phyloP scores from a whole-genome alignment of 2,113 vertebrate genomes.

The Ondatra zibethicus region DNA sequence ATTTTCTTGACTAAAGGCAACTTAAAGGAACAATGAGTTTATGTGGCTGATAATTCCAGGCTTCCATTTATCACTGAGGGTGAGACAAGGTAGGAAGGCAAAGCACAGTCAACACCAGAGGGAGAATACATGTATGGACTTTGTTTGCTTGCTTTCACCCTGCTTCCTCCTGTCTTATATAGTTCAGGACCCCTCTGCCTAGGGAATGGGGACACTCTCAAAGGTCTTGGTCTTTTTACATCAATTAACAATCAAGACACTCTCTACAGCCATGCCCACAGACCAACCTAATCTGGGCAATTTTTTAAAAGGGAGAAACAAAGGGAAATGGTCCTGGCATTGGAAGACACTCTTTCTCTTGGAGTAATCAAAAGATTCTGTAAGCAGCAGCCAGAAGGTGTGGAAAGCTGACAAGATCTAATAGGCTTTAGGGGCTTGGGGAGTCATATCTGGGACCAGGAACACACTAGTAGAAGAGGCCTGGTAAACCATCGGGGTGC shows the following conservation, averaged over 20 bases:
- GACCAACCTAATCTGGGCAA: neutral
- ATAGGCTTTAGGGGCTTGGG: neutral
- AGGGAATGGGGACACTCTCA: neutral
- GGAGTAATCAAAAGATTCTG: neutral
- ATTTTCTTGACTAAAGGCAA: neutral
- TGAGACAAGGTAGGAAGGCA: neutral
- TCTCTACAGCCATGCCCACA: neutral
- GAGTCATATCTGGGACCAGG: neutral
- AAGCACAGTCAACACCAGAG: neutral
- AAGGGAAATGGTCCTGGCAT: neutral
- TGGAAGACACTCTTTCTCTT: neutral
- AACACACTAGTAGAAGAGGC: neutral
- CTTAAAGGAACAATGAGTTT: neutral
- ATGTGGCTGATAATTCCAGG: neutral
- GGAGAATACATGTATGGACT: neutral
- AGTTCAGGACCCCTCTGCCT: neutral
- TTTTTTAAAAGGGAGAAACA: slow-evolving; percentile 2
- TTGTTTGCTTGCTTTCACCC: neutral
- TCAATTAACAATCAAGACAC: neutral
- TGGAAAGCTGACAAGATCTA: neutral
- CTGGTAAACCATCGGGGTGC: neutral
- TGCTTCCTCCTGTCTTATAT: neutral
- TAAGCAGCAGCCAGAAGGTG: neutral
- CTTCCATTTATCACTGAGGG: neutral
- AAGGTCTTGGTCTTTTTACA: neutral